Evolutionary conservation across 2,888 invertebrate species (phyloP).

Genomic region (Mamestra brassicae): DNA sequence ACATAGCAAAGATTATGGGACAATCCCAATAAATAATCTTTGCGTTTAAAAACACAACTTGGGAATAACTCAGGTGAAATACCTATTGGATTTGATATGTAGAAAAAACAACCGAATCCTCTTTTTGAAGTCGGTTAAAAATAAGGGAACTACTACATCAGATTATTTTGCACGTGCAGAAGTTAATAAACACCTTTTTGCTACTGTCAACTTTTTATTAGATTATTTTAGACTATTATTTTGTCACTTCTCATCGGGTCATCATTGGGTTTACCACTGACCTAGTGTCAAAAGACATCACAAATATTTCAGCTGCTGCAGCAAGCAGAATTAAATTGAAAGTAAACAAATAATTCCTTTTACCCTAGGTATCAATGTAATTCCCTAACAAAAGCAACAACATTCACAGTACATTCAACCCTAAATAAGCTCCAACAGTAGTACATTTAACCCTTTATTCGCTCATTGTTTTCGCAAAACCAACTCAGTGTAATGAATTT

Average conservation of each 20-base stretch:
- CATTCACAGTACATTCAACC: slow-evolving; percentile 61
- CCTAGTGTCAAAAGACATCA: no score
- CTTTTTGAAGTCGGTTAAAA: no score
- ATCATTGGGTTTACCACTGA: no score
- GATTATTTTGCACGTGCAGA: not conserved
- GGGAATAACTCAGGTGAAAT: not conserved
- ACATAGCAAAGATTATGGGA: not conserved
- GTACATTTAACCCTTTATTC: slow-evolving; percentile 56
- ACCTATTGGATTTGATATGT: not conserved
- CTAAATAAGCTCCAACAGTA: slow-evolving; percentile 45
- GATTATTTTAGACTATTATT: no score
- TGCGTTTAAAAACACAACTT: not conserved
- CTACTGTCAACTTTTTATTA: no score
- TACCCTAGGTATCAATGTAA: slow-evolving; percentile 20
- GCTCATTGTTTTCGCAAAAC: slow-evolving; percentile 66
- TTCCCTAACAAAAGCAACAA: slow-evolving; percentile 24
- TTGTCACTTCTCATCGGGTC: no score
- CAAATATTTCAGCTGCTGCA: no score
- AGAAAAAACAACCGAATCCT: no score
- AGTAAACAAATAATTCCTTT: not conserved
- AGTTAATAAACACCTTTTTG: not conserved
- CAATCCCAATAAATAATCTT: not conserved
- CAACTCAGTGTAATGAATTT: slow-evolving; percentile 60
- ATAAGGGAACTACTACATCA: not conserved
- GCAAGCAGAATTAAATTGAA: not conserved